Conservation (phyloP, 2,888 invertebrate genomes). For the Beris morrisii region DNA sequence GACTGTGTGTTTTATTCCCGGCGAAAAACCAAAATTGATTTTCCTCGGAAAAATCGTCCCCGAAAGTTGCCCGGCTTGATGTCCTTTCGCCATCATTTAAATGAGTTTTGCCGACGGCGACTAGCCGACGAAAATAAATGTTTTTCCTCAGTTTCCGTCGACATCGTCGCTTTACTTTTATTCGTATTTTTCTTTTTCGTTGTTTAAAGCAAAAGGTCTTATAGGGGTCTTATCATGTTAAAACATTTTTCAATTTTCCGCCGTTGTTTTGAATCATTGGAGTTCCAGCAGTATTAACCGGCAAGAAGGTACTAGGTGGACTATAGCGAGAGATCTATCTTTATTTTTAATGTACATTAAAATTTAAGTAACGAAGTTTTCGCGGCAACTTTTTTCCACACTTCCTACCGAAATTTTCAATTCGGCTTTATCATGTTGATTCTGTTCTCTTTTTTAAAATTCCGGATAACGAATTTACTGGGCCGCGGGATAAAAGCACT, state of each 20-base stretch:
- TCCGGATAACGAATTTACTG: too few species aligned
- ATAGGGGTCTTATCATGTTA: not conserved
- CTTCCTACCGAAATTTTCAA: too few species aligned
- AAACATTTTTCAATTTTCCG: slow-evolving; percentile 15
- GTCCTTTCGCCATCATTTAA: not conserved
- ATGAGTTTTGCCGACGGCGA: slow-evolving; percentile 7
- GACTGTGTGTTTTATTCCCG: not conserved
- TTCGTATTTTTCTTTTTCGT: not conserved
- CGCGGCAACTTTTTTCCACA: not conserved
- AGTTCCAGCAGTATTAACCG: not conserved
- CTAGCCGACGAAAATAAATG: slow-evolving; percentile 8
- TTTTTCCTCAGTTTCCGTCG: not conserved
- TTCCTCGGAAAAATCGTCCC: slow-evolving; percentile 10
- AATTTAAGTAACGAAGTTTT: slow-evolving; percentile 27
- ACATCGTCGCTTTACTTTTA: not conserved
- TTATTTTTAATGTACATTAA: slow-evolving; percentile 21
- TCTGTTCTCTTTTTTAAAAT: too few species aligned
- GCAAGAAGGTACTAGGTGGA: not conserved
- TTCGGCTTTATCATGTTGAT: too few species aligned
- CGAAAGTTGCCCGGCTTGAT: slow-evolving; percentile 1
- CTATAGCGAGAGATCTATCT: not conserved
- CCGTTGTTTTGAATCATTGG: not conserved
- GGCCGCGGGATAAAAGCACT: too few species aligned
- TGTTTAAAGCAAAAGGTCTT: slow-evolving; percentile 7
- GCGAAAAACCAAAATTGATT: slow-evolving; percentile 22